phyloP scores from a whole-genome alignment of 2,888 invertebrate genomes.

The Habrosyne pyritoides region DNA sequence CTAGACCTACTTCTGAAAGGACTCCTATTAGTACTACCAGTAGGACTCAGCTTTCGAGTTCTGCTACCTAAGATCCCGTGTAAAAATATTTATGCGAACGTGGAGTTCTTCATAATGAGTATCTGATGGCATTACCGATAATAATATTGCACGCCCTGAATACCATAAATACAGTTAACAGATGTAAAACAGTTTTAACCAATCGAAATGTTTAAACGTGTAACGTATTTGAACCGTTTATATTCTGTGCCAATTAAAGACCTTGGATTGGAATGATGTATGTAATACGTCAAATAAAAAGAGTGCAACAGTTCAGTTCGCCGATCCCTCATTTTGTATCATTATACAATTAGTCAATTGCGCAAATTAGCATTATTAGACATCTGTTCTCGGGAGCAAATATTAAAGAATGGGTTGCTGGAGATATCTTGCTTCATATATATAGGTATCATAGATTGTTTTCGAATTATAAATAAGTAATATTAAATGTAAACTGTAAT shows the following conservation, averaged over 20 bases:
- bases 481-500: too few relatives aligned
- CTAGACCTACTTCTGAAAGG: too few relatives aligned
- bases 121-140: background rate
- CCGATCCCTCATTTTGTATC: constrained; percentile 15
- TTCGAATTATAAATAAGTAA: too few relatives aligned
- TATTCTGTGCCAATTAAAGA: background rate
- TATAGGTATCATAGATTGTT: too few relatives aligned
- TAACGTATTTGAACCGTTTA: background rate
- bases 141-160: background rate
- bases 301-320: constrained; percentile 1
- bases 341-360: constrained; percentile 25
- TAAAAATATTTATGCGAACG: background rate
- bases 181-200: background rate
- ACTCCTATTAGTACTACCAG: too few relatives aligned
- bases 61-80: too few relatives aligned
- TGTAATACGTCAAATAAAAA: background rate
- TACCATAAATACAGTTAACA: background rate
- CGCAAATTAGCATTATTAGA: constrained; percentile 9
- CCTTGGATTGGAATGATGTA: background rate
- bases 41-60: too few relatives aligned
- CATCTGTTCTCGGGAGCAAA: background rate
- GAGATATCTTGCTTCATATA: too few relatives aligned
- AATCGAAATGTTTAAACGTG: background rate
- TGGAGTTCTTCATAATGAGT: background rate
- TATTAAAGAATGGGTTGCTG: background rate